Evolutionary conservation across 2,888 invertebrate genomes (phyloP), one percentile per base, ranked within the genome.

Genomic region (Leptinotarsa juncta): DNA sequence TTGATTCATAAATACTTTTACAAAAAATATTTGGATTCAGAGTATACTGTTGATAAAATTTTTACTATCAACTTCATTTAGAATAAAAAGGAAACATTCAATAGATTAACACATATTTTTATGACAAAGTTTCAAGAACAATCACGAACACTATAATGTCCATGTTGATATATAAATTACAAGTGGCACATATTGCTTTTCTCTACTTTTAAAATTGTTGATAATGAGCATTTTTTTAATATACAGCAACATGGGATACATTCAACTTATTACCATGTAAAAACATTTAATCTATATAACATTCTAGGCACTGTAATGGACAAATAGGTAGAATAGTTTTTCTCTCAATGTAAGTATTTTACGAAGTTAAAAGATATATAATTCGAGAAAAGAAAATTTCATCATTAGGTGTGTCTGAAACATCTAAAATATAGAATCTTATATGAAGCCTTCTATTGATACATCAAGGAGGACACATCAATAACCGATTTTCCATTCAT

Each of bases 181-280:
- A 70, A 65, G 65, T 65, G 53, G 65, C 74, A 75, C 65, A 51
- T 71, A 71, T 75, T 71, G 68, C 49, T 71, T 75, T 68, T 71
- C 62, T 5, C 71, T 71, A 75, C 49, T 57, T 53, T 51, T 67
- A 74, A 26, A 68, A 72, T 7, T 32, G 4, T 32, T 16, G 57
- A 70, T 76, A 71, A 74, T 78, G 78, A 78, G 78, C 78, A 77
- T 67, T 74, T 69, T 72, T 71, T 78, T 55, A 76, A 51, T 65
- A 73, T 75, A 77, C 73, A 77, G 78, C 75, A 74, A 73, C 71
- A 78, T 70, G 75, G 75, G 72, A 66, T 74, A 74, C 71, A 74
- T 50, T 62, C 51, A 67, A 60, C 67, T 71, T 42, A 49, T 67
- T 57, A 62, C 50, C 51, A 60, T 70, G 42, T 73, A 70, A 66